These are phyloP conservation scores for Siniperca knerii DNA, from an alignment of 2,113 vertebrate species.

Conservation along the genomic window DNA sequence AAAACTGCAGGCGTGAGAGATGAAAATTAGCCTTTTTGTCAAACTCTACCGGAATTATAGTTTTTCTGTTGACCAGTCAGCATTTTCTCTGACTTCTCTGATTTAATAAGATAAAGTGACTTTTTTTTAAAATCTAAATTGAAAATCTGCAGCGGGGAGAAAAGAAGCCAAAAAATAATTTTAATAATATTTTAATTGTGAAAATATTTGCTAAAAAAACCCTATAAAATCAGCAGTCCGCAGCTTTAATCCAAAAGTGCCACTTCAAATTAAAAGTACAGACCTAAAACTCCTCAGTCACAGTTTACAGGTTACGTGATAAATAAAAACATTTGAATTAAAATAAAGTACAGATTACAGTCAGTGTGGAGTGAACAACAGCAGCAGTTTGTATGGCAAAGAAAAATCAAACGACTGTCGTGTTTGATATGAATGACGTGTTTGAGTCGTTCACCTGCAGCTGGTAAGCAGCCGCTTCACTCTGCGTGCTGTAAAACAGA, in stretches of 20 bases:
- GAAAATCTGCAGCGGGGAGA: too few relatives aligned
- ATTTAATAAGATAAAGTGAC: too few relatives aligned
- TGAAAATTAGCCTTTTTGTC: not conserved
- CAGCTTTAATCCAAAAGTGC: too few relatives aligned
- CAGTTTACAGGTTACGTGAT: not conserved
- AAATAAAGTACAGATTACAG: too few relatives aligned
- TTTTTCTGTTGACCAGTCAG: too few relatives aligned
- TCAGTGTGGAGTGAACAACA: not conserved
- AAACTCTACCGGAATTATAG: not conserved
- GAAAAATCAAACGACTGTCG: not conserved
- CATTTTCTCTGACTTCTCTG: too few relatives aligned
- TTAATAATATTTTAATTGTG: not conserved
- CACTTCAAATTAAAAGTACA: not conserved
- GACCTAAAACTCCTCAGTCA: too few relatives aligned
- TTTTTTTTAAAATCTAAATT: too few relatives aligned
- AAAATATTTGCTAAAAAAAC: not conserved
- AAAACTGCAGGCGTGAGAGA: too few relatives aligned
- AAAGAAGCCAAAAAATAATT: too few relatives aligned
- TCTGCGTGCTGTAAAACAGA: constrained; percentile 37
- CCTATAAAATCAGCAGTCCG: too few relatives aligned
- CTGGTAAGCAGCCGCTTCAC: constrained; percentile 8
- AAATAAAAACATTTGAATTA: not conserved
- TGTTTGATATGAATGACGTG: not conserved
- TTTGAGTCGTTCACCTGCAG: constrained; percentile 45
- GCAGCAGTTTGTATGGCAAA: not conserved